Evolutionary conservation across 2,797 vertebrate genomes (phyloP).

Genomic region (Pterois miles): DNA sequence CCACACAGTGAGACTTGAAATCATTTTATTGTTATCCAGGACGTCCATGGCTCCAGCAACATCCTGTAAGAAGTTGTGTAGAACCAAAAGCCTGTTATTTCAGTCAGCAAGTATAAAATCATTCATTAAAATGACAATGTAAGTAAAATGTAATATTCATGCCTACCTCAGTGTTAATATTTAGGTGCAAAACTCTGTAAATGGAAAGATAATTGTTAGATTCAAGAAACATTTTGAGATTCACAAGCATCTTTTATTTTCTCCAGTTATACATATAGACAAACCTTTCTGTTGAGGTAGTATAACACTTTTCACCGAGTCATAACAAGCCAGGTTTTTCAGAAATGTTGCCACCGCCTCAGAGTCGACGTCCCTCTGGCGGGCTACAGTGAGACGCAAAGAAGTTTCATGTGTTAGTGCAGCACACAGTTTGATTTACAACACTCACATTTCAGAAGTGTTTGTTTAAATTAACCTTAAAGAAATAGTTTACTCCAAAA

Average conservation of each 20-base stretch:
- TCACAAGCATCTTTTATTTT: background rate
- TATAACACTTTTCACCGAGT: background rate
- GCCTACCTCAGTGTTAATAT: conserved; percentile 20
- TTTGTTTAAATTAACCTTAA: background rate
- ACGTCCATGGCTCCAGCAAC: background rate
- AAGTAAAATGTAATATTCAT: background rate
- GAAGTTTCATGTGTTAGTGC: fast-evolving
- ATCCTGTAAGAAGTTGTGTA: conserved; percentile 17
- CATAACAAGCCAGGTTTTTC: conserved; percentile 31
- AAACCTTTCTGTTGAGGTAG: conserved; percentile 57
- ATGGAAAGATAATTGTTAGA: background rate
- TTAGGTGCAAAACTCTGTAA: conserved; percentile 59
- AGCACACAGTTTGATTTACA: background rate
- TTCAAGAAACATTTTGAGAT: background rate
- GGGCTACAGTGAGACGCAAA: conserved; percentile 28
- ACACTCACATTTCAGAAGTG: background rate
- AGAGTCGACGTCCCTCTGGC: background rate
- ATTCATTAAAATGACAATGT: background rate
- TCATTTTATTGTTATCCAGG: background rate
- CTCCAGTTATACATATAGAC: background rate
- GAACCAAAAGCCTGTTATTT: background rate
- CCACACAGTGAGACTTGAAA: background rate
- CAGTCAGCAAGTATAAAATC: background rate
- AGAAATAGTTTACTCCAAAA: background rate
- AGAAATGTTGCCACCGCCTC: conserved; percentile 46